These are phyloP conservation scores for Ochropleura leucogaster DNA, from an alignment of 2,888 invertebrate genomes.

Conservation along the genomic window DNA sequence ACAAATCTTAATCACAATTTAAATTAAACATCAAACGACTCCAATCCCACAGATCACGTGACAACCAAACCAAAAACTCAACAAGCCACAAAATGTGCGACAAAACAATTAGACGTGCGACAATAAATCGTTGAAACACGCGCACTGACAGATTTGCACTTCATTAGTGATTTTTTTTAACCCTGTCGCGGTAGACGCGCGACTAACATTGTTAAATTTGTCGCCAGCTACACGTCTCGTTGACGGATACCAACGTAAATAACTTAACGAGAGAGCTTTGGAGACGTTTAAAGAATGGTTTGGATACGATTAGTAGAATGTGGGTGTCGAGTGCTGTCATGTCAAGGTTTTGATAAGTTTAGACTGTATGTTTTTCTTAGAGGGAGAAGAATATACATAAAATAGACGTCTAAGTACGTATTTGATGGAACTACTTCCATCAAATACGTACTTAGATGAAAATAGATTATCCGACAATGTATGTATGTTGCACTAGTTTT, in stretches of 20 bases:
- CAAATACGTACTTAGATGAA: background rate
- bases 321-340: constrained; percentile 25
- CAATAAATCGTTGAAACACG: constrained; percentile 83
- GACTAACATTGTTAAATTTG: constrained; percentile 88
- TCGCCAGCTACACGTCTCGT: constrained; percentile 77
- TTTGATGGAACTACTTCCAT: background rate
- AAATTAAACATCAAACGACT: constrained; percentile 31
- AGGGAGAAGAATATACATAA: too few relatives aligned
- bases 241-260: constrained; percentile 86
- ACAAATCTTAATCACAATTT: constrained; percentile 17
- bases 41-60: constrained; percentile 40
- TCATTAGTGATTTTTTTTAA: constrained; percentile 81
- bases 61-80: constrained; percentile 65
- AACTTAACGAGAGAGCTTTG: constrained; percentile 75
- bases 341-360: constrained; percentile 26
- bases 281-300: constrained; percentile 65
- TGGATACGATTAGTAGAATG: constrained; percentile 38
- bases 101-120: constrained; percentile 76
- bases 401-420: background rate
- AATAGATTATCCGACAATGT: background rate
- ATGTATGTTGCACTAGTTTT: background rate
- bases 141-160: constrained; percentile 86
- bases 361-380: constrained; percentile 3
- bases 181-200: constrained; percentile 69
- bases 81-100: constrained; percentile 68